Evolutionary conservation across 2,888 invertebrate genomes (phyloP), one percentile per base, ranked within the genome.

Genomic region (Fissipunctia ypsillon): DNA sequence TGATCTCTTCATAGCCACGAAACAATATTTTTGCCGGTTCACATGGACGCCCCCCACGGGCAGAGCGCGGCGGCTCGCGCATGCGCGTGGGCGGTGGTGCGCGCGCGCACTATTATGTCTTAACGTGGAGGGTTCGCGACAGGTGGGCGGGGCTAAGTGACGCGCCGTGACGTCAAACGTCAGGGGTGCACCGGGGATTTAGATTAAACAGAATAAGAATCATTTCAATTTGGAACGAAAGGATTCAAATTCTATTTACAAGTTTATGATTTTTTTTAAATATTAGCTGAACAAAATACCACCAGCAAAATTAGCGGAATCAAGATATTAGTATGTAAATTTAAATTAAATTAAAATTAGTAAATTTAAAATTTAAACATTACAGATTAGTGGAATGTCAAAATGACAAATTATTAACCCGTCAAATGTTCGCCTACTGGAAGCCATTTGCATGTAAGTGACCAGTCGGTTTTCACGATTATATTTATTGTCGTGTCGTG

Each of bases 101-200:
- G 84, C 91, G 90, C 91, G 92, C 92, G 90, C 91, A 91, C 92
- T 90, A 94, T 95, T 94, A 95, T 91, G 95, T 94, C 94, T 94
- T 94, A 95, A 94, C 94, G 92, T 90, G 90, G 89, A 92, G 90
- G 89, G 91, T 91, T 89, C 90, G 93, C 94, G 95, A 95, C 95
- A 96, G 95, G 95, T 95, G 94, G 96, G 96, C 91, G 95, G 90
- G 93, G 93, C 93, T 73, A 75, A 71, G 89, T 93, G 94, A 94
- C 93, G 93, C 90, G 85, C 80, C 84, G 84, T 93, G 92, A 93
- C 93, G 92, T 91, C 90, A 87, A 16, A 69, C 56, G 76, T 74
- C 78, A 94, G 93, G 93, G 94, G 78, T 92, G 90, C 77, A 86
- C 78, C 41, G 7, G 22, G n/a, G 25, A n/a, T 4, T 52, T 45